Evolutionary conservation across 1,140 invertebrate genomes (phyloP).

Genomic region (Ridgeia piscesae): DNA sequence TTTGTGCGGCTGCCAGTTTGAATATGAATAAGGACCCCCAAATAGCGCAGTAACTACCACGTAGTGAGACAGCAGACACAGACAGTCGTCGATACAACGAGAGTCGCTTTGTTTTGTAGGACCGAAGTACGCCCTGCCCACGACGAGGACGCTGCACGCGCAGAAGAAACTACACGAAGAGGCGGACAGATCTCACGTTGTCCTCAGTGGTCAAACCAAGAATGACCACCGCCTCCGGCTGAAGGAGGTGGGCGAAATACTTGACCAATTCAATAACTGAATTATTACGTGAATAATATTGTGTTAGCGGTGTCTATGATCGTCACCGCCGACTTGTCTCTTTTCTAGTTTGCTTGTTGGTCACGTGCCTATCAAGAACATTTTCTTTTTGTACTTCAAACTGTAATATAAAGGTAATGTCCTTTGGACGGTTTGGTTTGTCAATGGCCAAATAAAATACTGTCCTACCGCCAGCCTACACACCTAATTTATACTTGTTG

Average conservation of each 20-base stretch:
- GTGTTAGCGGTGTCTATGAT: background rate
- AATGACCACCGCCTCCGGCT: background rate
- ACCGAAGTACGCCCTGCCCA: background rate
- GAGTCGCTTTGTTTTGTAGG: background rate
- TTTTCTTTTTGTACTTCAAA: too few relatives aligned
- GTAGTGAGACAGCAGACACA: background rate
- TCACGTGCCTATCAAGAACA: too few relatives aligned
- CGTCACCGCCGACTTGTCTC: background rate
- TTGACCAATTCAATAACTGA: background rate
- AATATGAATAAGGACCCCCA: too few relatives aligned
- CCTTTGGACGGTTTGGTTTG: too few relatives aligned
- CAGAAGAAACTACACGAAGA: slow-evolving; percentile 1
- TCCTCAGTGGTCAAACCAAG: slow-evolving; percentile 14
- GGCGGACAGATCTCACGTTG: background rate
- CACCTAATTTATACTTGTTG: too few relatives aligned
- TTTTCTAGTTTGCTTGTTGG: too few relatives aligned
- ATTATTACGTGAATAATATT: background rate
- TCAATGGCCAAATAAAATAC: too few relatives aligned
- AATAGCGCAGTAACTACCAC: too few relatives aligned
- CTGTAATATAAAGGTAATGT: too few relatives aligned
- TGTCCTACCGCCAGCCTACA: too few relatives aligned
- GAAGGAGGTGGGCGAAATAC: background rate
- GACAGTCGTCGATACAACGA: background rate
- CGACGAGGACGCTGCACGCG: background rate
- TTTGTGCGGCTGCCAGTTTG: too few relatives aligned